phyloP scores from a whole-genome alignment of 2,113 vertebrate genomes.

The Lutjanus erythropterus region DNA sequence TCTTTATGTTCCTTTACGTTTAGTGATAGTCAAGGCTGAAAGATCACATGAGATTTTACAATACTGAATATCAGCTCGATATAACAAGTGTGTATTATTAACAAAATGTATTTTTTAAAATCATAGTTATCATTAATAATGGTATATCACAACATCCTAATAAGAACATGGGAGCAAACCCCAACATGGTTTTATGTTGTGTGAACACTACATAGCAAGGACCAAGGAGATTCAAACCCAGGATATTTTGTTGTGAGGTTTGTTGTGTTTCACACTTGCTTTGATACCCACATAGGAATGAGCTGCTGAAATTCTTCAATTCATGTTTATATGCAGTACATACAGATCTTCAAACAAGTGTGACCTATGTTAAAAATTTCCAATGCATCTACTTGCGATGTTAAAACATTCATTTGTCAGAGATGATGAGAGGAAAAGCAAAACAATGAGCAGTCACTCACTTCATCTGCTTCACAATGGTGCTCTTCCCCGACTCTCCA shows the following conservation, averaged over 20 bases:
- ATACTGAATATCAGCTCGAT: too few relatives aligned
- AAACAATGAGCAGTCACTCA: constrained; percentile 85
- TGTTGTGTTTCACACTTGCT: background rate
- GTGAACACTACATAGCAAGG: background rate
- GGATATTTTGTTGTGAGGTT: background rate
- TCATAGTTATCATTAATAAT: too few relatives aligned
- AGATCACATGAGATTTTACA: too few relatives aligned
- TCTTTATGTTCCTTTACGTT: too few relatives aligned
- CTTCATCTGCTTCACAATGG: constrained; percentile 99
- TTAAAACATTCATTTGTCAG: constrained; percentile 18
- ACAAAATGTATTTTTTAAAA: too few relatives aligned
- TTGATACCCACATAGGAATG: background rate
- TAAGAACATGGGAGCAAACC: background rate
- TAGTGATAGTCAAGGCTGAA: too few relatives aligned
- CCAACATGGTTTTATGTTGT: background rate
- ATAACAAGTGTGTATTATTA: too few relatives aligned
- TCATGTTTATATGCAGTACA: background rate
- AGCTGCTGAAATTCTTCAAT: background rate
- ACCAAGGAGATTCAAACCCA: background rate
- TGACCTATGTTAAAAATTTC: background rate
- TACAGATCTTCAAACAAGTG: background rate
- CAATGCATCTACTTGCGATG: background rate
- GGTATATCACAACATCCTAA: too few relatives aligned
- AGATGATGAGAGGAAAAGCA: constrained; percentile 56
- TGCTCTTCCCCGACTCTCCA: constrained; percentile 96